Evolutionary conservation across 2,888 invertebrate species (phyloP).

Genomic region (Tipula vernalis): DNA sequence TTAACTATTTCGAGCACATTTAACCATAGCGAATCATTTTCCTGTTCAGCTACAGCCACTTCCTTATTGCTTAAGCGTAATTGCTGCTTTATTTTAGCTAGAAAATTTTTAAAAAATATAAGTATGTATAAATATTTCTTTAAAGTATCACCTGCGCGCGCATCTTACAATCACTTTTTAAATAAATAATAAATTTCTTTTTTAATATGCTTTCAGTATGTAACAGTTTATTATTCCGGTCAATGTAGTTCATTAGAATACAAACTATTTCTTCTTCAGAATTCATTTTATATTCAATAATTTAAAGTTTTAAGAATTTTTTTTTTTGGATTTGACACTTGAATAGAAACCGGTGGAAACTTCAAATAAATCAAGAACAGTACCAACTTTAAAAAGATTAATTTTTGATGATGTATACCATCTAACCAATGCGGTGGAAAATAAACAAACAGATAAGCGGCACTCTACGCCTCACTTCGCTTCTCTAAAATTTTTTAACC

Average conservation of each 20-base stretch:
- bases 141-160: neutral
- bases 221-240: neutral
- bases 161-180: neutral
- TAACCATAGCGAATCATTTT: neutral
- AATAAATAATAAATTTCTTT: neutral
- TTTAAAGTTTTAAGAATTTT: neutral
- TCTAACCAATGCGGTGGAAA: too few relatives aligned
- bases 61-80: neutral
- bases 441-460: too few relatives aligned
- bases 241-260: neutral
- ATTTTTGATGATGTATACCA: too few relatives aligned
- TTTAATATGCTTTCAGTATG: neutral
- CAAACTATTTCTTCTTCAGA: neutral
- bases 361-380: neutral
- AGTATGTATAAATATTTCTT: neutral
- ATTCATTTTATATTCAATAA: neutral
- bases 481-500: too few relatives aligned
- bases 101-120: neutral
- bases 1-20: neutral
- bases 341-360: too few relatives aligned
- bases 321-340: neutral
- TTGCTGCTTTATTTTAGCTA: neutral
- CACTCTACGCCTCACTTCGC: too few relatives aligned
- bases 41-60: neutral
- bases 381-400: neutral